Base-by-base conservation (phyloP, 1,140 invertebrate genomes). In the Eueides isabella region DNA sequence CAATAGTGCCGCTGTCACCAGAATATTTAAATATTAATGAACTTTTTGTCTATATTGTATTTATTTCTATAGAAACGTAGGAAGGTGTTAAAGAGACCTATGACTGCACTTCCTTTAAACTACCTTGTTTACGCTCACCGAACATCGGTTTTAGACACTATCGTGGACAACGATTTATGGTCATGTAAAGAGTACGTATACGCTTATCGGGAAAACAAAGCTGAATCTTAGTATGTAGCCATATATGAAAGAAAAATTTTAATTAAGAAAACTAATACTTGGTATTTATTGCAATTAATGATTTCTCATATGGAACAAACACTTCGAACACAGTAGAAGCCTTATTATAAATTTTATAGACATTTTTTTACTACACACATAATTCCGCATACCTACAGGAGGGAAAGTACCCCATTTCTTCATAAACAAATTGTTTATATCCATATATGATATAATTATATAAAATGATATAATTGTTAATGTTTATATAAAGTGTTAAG, bases 11-110 rank as follows among this genome's bases (percentile, higher is more conserved):
- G 80, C 75, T 78, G 80, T 84, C 85, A 77, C 63, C 74, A 63
- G 88, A 90, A 90, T 90, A 90, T 79, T 85, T 89, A 80, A 89
- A 90, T 85, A 81, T 69, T 88, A 86, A 86, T 86, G 82, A 73
- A 69, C 16, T 26, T 71, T 63, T 41, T 63, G 28, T 38, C n/a
- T 35, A 30, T 14, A 33, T 31, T 31, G 33, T 33, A 5, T 31
- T 28, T 63, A 62, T 70, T 63, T 71, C 35, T 71, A 30, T 31
- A 16, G 38, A 71, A 63, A 29, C 1, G 31, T 71, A 28, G 48
- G 35, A 35, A 62, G 33, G 61, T 71, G 61, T 41, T 35, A 64
- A 44, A 63, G 62, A 33, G 23, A 61, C 30, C 23, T 26, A 35
- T 65, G 48, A 33, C 63, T 31, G 63, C 12, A 65, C 63, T 65